phyloP scores from a whole-genome alignment of 2,113 vertebrate species.

The Aegotheles bennettii region DNA sequence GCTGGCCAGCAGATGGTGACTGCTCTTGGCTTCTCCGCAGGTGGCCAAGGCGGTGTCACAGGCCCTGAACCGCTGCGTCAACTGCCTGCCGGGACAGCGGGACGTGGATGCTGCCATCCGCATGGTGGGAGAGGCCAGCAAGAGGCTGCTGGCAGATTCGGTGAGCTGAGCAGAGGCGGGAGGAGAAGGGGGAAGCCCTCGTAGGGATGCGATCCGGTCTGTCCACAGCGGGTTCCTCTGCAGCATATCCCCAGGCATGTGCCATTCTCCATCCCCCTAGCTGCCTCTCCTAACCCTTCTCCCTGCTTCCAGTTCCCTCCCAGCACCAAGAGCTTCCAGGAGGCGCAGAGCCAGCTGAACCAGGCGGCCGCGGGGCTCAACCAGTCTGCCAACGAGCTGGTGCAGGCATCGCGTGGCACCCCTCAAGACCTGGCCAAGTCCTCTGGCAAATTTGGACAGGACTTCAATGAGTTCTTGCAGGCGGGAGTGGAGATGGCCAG shows the following conservation, averaged over 20 bases:
- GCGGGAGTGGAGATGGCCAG: conserved; percentile 97
- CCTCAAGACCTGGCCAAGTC: conserved; percentile 90
- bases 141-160: conserved; percentile 84
- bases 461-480: conserved; percentile 92
- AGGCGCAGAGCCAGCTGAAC: conserved; percentile 90
- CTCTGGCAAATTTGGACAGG: conserved; percentile 92
- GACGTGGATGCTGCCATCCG: conserved; percentile 94
- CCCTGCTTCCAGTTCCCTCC: conserved; percentile 81
- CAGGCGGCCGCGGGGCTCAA: conserved; percentile 88
- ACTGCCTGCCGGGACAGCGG: conserved; percentile 93
- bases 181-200: not conserved
- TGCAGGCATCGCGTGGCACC: conserved; percentile 91
- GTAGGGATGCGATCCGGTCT: rapidly evolving
- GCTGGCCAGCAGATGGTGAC: not conserved
- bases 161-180: conserved; percentile 54
- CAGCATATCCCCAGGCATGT: not conserved
- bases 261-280: not conserved
- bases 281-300: not conserved
- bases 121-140: conserved; percentile 93
- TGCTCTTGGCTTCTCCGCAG: conserved; percentile 52
- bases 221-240: rapidly evolving
- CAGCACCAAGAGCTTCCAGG: conserved; percentile 92
- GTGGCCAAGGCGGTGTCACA: conserved; percentile 96
- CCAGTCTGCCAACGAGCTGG: conserved; percentile 94
- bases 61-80: conserved; percentile 90